Evolutionary conservation across 2,113 vertebrate genomes (phyloP).

Genomic region (Dromiciops gliroides): DNA sequence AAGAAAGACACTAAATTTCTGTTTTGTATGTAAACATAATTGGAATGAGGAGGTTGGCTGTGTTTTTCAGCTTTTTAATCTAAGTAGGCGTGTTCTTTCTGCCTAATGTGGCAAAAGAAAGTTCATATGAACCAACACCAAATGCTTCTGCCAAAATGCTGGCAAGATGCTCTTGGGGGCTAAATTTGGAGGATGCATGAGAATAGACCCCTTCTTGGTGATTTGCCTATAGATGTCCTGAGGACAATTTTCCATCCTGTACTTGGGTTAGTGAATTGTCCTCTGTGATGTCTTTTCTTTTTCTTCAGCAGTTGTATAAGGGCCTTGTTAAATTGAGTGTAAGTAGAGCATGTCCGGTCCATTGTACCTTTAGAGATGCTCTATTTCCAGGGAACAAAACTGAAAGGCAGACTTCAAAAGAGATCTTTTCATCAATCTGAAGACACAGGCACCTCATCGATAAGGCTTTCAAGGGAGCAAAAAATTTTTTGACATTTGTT

Average conservation of each 20-base stretch:
- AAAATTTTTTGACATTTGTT: constrained; percentile 26
- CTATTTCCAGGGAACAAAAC: background rate
- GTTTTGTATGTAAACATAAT: background rate
- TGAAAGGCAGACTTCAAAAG: constrained; percentile 10
- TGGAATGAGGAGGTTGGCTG: background rate
- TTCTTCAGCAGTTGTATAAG: constrained; percentile 53
- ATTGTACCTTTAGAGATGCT: background rate
- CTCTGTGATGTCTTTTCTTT: constrained; percentile 26
- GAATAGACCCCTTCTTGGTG: background rate
- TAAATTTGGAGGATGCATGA: background rate
- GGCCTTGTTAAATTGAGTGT: constrained; percentile 22
- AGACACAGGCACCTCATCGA: background rate
- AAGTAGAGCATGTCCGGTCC: background rate
- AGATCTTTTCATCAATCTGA: background rate
- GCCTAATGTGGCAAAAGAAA: background rate
- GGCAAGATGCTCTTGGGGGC: background rate
- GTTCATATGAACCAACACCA: background rate
- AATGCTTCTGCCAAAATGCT: background rate
- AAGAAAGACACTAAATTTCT: background rate
- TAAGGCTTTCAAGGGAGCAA: background rate
- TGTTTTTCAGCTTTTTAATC: constrained; percentile 15
- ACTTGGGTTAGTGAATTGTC: constrained; percentile 25
- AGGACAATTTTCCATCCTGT: background rate
- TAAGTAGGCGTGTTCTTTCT: constrained; percentile 12
- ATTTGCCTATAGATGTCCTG: background rate